A percentile compares a stretch with the other conserved stretches of the same genome.
Conservation (phyloP, 2,113 vertebrate species). For the Mola mola region DNA sequence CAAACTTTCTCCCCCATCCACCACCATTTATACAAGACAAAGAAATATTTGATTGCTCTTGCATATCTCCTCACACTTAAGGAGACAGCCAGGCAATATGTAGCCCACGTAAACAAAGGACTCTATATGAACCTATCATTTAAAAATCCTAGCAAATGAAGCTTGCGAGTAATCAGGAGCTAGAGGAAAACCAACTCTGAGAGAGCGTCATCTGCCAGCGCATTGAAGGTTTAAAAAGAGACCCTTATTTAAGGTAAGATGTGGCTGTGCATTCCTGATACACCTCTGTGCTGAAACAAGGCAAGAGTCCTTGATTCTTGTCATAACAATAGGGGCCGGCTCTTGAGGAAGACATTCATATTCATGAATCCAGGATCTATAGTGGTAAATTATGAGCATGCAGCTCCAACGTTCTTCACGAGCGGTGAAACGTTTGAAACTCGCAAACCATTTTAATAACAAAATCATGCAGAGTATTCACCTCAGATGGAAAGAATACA, state of each 20-base stretch:
- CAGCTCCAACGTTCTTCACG: background rate
- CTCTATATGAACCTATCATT: conserved; percentile 73
- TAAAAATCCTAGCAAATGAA: conserved; percentile 70
- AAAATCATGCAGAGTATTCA: conserved; percentile 6
- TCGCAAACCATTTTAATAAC: conserved; percentile 25
- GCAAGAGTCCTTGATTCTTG: conserved; percentile 75
- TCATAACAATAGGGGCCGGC: conserved; percentile 57
- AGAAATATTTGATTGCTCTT: conserved; percentile 80
- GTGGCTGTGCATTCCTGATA: conserved; percentile 64
- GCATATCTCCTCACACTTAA: conserved; percentile 76
- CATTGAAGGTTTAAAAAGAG: conserved; percentile 70
- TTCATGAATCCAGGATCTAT: conserved; percentile 64
- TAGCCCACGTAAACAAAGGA: conserved; percentile 53
- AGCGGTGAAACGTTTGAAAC: conserved; percentile 29
- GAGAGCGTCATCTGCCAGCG: conserved; percentile 49
- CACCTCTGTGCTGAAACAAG: conserved; percentile 57
- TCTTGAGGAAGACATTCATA: conserved; percentile 64
- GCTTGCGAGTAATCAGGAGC: conserved; percentile 65
- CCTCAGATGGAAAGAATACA: background rate
- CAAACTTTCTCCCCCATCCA: conserved; percentile 69
- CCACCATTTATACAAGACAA: conserved; percentile 74
- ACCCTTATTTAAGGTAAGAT: conserved; percentile 70
- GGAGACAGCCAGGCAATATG: conserved; percentile 66
- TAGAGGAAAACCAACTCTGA: conserved; percentile 43
- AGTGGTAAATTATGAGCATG: conserved; percentile 56